Percentiles rank a stretch among this genome's conserved stretches.
These are phyloP conservation scores for Lycodopsis pacificus DNA, from an alignment of 2,797 vertebrate genomes.

Conservation along the genomic window DNA sequence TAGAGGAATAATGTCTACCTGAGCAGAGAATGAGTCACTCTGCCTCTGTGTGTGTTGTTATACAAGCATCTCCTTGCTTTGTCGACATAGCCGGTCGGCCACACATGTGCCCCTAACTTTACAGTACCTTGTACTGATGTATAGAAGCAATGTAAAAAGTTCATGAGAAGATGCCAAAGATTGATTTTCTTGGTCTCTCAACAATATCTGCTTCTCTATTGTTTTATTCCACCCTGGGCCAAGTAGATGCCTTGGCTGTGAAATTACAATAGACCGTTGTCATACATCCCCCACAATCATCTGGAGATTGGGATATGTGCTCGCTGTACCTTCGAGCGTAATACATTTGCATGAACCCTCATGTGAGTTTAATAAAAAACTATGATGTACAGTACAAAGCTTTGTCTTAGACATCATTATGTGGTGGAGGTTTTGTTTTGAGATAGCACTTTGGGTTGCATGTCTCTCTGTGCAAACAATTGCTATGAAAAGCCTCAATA, in stretches of 20 bases:
- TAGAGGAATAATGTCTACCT: not conserved
- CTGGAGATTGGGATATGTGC: slow-evolving; percentile 55
- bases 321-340: slow-evolving; percentile 54
- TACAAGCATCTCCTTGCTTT: not conserved
- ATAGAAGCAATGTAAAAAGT: slow-evolving; percentile 16
- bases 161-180: slow-evolving; percentile 15
- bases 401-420: slow-evolving; percentile 2
- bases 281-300: slow-evolving; percentile 63
- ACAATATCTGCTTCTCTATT: slow-evolving; percentile 46
- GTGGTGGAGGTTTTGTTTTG: slow-evolving; percentile 25
- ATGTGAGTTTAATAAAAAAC: slow-evolving; percentile 59
- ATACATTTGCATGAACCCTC: slow-evolving; percentile 70
- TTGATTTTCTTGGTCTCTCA: slow-evolving; percentile 40
- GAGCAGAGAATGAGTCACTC: not conserved
- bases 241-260: slow-evolving; percentile 60
- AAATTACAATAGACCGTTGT: slow-evolving; percentile 59
- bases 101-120: not conserved
- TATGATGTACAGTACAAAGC: slow-evolving; percentile 11
- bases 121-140: not conserved
- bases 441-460: not conserved
- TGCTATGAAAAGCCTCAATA: slow-evolving; percentile 15
- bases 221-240: slow-evolving; percentile 59
- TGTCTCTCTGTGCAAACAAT: not conserved
- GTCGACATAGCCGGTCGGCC: not conserved
- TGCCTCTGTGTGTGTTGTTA: not conserved